Conservation (phyloP, 2,888 invertebrate species). For the Phlogophora meticulosa region DNA sequence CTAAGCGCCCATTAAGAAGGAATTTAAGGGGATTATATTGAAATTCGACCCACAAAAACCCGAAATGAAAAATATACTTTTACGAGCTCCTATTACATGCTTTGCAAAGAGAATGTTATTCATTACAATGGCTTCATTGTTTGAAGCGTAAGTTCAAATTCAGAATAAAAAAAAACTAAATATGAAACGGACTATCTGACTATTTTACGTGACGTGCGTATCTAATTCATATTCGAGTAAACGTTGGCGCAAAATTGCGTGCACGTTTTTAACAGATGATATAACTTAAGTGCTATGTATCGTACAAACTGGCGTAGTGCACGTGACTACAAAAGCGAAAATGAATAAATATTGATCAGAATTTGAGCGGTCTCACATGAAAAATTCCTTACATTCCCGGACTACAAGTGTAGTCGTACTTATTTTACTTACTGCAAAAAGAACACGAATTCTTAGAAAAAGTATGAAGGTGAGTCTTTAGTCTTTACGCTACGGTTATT, state of each 20-base stretch:
- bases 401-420: constrained; percentile 8
- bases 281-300: constrained; percentile 36
- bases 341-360: constrained; percentile 48
- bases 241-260: constrained; percentile 45
- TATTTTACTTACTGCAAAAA: constrained; percentile 26
- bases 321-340: constrained; percentile 45
- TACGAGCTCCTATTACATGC: constrained; percentile 40
- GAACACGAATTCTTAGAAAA: constrained; percentile 25
- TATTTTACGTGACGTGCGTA: constrained; percentile 41
- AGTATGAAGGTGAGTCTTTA: constrained; percentile 33
- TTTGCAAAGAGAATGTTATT: constrained; percentile 31
- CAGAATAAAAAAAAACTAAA: constrained; percentile 24
- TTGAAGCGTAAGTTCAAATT: constrained; percentile 8
- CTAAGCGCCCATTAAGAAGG: constrained; percentile 45
- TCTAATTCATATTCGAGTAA: constrained; percentile 38
- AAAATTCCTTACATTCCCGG: constrained; percentile 28
- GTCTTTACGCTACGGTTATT: constrained; percentile 59
- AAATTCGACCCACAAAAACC: constrained; percentile 49
- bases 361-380: constrained; percentile 35
- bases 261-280: constrained; percentile 58
- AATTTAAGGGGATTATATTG: constrained; percentile 53
- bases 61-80: constrained; percentile 42
- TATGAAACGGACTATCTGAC: constrained; percentile 7
- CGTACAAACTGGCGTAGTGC: constrained; percentile 19
- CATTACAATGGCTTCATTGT: constrained; percentile 18